A percentile compares a stretch with the other conserved stretches of the same genome.
Conservation (phyloP, 1,140 invertebrate genomes). For the Cherax quadricarinatus region DNA sequence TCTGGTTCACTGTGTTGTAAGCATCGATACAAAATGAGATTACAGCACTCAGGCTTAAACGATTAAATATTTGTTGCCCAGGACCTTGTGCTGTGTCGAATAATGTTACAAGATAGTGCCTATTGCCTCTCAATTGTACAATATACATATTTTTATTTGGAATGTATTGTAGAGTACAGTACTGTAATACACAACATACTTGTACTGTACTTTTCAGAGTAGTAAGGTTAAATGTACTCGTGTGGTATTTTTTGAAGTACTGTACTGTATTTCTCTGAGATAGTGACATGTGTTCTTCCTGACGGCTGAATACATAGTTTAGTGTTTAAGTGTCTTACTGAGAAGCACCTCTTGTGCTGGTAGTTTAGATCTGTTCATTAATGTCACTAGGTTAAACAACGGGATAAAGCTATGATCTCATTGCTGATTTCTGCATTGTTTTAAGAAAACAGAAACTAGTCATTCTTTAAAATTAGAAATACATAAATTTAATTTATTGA, state of each 20-base stretch:
- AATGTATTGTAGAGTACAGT: not conserved
- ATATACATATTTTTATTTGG: not conserved
- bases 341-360: not conserved
- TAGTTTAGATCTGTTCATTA: not conserved
- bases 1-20: too few species aligned
- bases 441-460: not conserved
- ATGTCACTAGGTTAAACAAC: not conserved
- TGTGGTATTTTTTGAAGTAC: not conserved
- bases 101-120: not conserved
- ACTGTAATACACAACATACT: not conserved
- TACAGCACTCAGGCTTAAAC: not conserved
- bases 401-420: not conserved
- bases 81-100: not conserved
- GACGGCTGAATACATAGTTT: not conserved
- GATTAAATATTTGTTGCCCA: not conserved
- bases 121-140: not conserved
- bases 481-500: too few species aligned
- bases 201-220: not conserved
- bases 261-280: not conserved
- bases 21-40: not conserved
- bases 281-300: not conserved
- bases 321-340: not conserved
- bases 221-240: not conserved
- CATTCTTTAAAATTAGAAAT: not conserved
- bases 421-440: not conserved